Evolutionary conservation across 2,113 vertebrate genomes (phyloP).

Genomic region (Pangasianodon hypophthalmus): DNA sequence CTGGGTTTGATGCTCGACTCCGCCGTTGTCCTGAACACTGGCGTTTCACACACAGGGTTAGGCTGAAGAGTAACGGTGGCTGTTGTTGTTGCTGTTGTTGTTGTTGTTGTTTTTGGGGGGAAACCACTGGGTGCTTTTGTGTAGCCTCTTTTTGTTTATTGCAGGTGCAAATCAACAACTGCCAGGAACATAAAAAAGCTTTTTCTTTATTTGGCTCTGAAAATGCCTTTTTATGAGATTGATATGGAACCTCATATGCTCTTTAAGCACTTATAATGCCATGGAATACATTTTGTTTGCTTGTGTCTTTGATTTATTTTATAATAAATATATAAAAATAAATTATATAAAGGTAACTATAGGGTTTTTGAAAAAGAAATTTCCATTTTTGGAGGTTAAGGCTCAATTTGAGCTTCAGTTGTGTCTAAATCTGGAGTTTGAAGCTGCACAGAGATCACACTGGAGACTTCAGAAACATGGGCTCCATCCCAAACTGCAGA

Average conservation of each 20-base stretch:
- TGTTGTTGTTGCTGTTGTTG: neutral
- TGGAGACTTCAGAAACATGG: neutral
- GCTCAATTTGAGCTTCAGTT: neutral
- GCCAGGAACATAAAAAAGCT: neutral
- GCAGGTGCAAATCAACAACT: slow-evolving; percentile 22
- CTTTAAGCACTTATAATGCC: neutral
- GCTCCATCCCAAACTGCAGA: neutral
- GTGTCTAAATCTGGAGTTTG: neutral
- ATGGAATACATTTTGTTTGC: neutral
- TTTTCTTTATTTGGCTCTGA: neutral
- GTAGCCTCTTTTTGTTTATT: neutral
- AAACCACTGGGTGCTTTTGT: neutral
- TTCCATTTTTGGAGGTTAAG: neutral
- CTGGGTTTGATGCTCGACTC: neutral
- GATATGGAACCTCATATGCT: neutral
- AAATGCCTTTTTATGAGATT: neutral
- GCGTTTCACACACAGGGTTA: neutral
- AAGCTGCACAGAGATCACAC: neutral
- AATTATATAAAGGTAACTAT: neutral
- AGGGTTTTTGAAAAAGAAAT: neutral
- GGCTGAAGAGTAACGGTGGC: neutral
- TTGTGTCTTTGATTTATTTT: neutral
- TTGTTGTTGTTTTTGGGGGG: neutral
- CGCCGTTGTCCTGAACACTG: neutral
- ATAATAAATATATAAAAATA: too few relatives aligned